phyloP scores from a whole-genome alignment of 2,888 invertebrate genomes.

The Anorthoa munda region DNA sequence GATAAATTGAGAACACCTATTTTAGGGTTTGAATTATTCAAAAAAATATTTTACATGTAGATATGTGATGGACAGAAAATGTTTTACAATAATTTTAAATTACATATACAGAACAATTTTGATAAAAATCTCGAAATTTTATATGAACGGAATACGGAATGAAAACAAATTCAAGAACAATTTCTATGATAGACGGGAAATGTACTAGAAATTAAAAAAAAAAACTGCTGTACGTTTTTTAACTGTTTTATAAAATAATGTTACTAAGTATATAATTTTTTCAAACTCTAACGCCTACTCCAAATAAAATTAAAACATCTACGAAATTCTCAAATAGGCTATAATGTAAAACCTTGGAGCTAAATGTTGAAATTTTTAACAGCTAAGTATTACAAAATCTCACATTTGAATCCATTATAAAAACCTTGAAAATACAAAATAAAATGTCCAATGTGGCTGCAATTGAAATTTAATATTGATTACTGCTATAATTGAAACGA shows the following conservation, averaged over 20 bases:
- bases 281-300: not conserved
- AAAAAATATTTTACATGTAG: not conserved
- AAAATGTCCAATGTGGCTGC: constrained; percentile 42
- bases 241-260: too few species aligned
- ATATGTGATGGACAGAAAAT: not conserved
- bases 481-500: constrained; percentile 39
- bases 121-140: not conserved
- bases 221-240: not conserved
- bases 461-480: constrained; percentile 44
- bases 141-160: not conserved
- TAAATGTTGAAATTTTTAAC: constrained; percentile 58
- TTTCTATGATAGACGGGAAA: not conserved
- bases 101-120: too few species aligned
- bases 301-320: constrained; percentile 11
- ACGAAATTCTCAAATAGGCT: constrained; percentile 48
- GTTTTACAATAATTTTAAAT: not conserved
- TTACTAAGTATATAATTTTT: not conserved
- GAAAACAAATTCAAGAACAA: not conserved
- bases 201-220: not conserved
- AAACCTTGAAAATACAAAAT: constrained; percentile 60
- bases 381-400: constrained; percentile 57
- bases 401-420: constrained; percentile 54
- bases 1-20: constrained; percentile 8
- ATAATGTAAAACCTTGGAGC: constrained; percentile 59
- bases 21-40: constrained; percentile 5